A percentile compares a stretch with the other conserved stretches of the same genome.
Evolutionary conservation across 2,797 vertebrate genomes (phyloP).

Genomic region (Xenentodon cancila): DNA sequence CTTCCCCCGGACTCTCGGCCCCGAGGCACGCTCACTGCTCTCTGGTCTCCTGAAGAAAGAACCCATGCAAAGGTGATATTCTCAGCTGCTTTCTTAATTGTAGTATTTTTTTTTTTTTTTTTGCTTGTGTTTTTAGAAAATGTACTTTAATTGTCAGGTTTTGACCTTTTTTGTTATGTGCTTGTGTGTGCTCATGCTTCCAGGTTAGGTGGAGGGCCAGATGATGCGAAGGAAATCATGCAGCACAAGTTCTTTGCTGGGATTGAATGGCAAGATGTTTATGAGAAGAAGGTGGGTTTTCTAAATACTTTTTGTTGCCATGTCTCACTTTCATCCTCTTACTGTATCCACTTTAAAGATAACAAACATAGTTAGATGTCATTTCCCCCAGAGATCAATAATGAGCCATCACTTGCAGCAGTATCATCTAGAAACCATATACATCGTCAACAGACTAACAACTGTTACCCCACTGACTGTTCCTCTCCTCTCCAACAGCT

Average conservation of each 20-base stretch:
- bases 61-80: slow-evolving; percentile 89
- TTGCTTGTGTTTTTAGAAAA: not conserved
- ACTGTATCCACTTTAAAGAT: not conserved
- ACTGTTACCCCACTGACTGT: slow-evolving; percentile 41
- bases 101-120: too few species aligned
- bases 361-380: not conserved
- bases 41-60: slow-evolving; percentile 96
- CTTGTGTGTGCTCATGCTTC: not conserved
- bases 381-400: not conserved
- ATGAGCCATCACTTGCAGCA: slow-evolving; percentile 2
- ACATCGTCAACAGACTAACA: slow-evolving; percentile 41
- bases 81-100: not conserved
- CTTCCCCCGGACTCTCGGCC: slow-evolving; percentile 93
- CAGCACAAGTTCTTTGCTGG: slow-evolving; percentile 95
- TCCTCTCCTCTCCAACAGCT: slow-evolving; percentile 81
- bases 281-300: slow-evolving; percentile 93
- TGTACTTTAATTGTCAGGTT: not conserved
- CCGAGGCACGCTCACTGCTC: slow-evolving; percentile 91
- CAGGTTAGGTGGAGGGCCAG: slow-evolving; percentile 94
- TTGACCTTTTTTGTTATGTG: not conserved
- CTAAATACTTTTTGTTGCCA: slow-evolving; percentile 5
- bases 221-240: slow-evolving; percentile 99
- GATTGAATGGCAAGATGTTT: slow-evolving; percentile 96
- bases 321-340: not conserved
- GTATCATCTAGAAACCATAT: slow-evolving; percentile 8